Conservation (phyloP, 2,888 invertebrate genomes). For the Pollenia amentaria region DNA sequence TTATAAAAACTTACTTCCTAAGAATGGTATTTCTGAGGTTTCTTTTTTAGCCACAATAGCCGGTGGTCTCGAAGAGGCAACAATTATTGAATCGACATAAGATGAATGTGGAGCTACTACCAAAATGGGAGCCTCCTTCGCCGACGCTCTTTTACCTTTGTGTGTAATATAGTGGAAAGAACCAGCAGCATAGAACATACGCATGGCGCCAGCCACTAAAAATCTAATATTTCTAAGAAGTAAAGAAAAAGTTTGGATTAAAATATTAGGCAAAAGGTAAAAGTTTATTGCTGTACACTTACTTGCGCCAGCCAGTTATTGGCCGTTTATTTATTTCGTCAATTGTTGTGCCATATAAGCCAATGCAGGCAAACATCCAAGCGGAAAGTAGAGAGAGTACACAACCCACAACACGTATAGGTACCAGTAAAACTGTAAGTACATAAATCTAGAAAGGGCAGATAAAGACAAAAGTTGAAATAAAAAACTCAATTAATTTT, state of each 20-base stretch:
- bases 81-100: constrained; percentile 94
- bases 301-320: constrained; percentile 96
- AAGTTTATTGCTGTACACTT: constrained; percentile 72
- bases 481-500: neutral
- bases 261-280: constrained; percentile 10
- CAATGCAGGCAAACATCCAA: constrained; percentile 93
- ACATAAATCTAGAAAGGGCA: constrained; percentile 88
- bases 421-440: constrained; percentile 93
- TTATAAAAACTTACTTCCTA: constrained; percentile 91
- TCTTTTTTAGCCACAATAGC: constrained; percentile 96
- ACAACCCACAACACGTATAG: constrained; percentile 92
- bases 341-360: constrained; percentile 91
- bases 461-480: neutral
- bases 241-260: constrained; percentile 5
- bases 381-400: constrained; percentile 91
- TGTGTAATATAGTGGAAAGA: constrained; percentile 93
- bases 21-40: constrained; percentile 91
- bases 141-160: constrained; percentile 88
- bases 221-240: constrained; percentile 87
- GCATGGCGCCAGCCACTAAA: constrained; percentile 89
- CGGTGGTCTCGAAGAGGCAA: constrained; percentile 92
- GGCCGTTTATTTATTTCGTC: constrained; percentile 92
- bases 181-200: constrained; percentile 90
- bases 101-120: constrained; percentile 96
- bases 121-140: constrained; percentile 92